A percentile compares a stretch with the other conserved stretches of the same genome.
Evolutionary conservation across 2,797 vertebrate species (phyloP).

Genomic region (Streptopelia turtur): DNA sequence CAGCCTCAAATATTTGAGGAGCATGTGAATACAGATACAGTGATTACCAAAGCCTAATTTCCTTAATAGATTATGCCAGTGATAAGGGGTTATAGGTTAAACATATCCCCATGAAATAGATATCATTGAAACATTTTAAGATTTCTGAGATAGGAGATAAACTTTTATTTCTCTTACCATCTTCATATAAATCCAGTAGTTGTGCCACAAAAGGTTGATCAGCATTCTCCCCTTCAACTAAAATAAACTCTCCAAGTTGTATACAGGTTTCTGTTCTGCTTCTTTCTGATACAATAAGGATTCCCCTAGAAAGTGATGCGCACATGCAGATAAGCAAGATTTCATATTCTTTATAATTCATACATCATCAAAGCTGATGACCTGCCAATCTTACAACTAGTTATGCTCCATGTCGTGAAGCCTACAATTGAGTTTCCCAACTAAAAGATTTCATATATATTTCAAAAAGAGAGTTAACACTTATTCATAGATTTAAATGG

Average conservation of each 20-base stretch:
- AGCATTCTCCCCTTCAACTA: constrained; percentile 86
- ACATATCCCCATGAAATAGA: background rate
- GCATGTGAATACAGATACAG: background rate
- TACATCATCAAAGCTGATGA: background rate
- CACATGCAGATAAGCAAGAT: background rate
- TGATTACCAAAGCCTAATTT: background rate
- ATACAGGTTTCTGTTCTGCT: constrained; percentile 66
- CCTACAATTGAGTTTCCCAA: background rate
- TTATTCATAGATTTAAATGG: background rate
- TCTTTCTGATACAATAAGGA: constrained; percentile 80
- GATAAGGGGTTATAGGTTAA: background rate
- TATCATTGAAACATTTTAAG: background rate
- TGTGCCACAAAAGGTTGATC: constrained; percentile 87
- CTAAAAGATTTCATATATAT: background rate
- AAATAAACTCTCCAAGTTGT: constrained; percentile 83
- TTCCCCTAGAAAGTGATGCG: constrained; percentile 73
- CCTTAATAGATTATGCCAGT: background rate
- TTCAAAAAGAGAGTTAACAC: background rate
- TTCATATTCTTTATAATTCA: background rate
- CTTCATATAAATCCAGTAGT: constrained; percentile 84
- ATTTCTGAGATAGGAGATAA: background rate
- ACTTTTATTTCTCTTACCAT: constrained; percentile 82
- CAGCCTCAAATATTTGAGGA: background rate
- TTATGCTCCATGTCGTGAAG: background rate
- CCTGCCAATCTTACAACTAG: background rate